phyloP scores from a whole-genome alignment of 2,113 vertebrate species.

The Syrmaticus mikado region DNA sequence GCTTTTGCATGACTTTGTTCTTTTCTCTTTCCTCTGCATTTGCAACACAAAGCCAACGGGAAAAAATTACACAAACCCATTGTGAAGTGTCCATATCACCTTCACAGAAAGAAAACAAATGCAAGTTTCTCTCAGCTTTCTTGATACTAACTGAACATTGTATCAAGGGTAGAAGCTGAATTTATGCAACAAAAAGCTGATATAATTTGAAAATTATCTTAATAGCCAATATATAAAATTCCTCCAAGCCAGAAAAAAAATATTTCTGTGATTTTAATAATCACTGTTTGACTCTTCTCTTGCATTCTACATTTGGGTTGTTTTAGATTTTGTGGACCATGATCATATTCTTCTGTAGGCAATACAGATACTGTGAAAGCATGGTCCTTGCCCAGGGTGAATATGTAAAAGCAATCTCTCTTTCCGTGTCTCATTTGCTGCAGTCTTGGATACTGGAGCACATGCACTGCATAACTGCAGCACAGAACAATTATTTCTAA shows the following conservation, averaged over 20 bases:
- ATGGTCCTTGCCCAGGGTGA: rapidly evolving
- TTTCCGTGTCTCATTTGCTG: neutral
- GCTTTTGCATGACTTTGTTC: neutral
- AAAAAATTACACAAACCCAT: too few species aligned
- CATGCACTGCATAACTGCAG: neutral
- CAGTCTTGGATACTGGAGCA: neutral
- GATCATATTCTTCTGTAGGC: neutral
- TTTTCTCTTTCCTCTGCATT: neutral
- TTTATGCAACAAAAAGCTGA: neutral
- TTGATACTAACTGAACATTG: neutral
- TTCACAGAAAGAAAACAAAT: neutral
- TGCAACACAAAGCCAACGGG: neutral
- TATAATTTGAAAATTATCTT: neutral
- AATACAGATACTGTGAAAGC: neutral
- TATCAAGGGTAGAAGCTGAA: neutral
- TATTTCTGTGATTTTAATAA: neutral
- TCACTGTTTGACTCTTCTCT: neutral
- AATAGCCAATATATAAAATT: neutral
- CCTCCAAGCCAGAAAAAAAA: neutral
- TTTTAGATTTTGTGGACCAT: neutral
- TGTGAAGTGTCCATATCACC: neutral
- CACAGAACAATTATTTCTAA: neutral
- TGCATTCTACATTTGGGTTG: neutral
- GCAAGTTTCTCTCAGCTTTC: neutral
- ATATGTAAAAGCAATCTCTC: rapidly evolving